Percentiles rank a stretch among this genome's conserved stretches.
These are phyloP conservation scores for Synergus gifuensis DNA, from an alignment of 2,888 invertebrate genomes.

Conservation along the genomic window DNA sequence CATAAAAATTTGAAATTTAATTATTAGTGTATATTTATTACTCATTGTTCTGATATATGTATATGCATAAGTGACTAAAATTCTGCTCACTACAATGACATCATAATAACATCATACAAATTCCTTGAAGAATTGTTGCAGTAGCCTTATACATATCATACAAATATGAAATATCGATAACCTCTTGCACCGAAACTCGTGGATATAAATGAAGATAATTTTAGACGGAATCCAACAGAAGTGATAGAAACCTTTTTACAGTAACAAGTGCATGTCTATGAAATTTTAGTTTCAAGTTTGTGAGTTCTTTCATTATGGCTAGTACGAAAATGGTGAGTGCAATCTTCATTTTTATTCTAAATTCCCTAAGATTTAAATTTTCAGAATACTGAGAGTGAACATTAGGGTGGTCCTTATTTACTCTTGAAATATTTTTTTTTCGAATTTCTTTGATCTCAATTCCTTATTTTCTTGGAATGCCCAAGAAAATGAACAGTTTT, in stretches of 20 bases:
- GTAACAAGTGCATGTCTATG: neutral
- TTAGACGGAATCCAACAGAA: neutral
- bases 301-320: neutral
- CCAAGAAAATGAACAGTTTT: no score
- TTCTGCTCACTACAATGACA: neutral
- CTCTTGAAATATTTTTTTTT: no score
- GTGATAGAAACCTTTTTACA: neutral
- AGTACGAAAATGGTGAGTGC: neutral
- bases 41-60: no score
- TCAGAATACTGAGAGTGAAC: no score
- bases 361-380: no score
- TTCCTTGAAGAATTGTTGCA: neutral
- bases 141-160: neutral
- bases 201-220: neutral
- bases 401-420: no score
- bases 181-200: neutral
- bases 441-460: no score
- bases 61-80: no score
- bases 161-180: constrained; percentile 5
- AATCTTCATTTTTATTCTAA: neutral
- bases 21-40: no score
- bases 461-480: no score
- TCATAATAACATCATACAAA: neutral
- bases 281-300: neutral
- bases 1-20: no score